Evolutionary conservation across 2,797 vertebrate species (phyloP).

Genomic region (Antrozous pallidus): DNA sequence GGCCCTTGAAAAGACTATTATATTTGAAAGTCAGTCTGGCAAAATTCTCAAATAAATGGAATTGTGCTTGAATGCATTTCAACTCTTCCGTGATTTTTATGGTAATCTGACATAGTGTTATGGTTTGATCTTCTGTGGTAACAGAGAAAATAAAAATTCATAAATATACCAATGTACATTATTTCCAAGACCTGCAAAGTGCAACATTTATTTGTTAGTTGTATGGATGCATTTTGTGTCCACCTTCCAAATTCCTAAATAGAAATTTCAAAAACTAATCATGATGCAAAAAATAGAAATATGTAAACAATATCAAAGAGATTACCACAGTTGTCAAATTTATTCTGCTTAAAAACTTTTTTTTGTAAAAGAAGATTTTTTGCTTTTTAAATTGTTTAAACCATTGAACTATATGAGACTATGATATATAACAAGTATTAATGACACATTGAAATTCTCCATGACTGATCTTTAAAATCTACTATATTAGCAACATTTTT

Average conservation of each 20-base stretch:
- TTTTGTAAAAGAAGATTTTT: background rate
- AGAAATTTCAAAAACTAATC: background rate
- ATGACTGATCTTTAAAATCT: background rate
- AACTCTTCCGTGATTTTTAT: constrained; percentile 20
- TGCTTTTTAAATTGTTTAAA: background rate
- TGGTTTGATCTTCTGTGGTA: background rate
- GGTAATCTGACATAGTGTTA: background rate
- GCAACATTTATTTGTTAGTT: background rate
- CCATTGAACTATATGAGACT: background rate
- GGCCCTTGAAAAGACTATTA: constrained; percentile 20
- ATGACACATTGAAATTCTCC: background rate
- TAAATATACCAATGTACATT: background rate
- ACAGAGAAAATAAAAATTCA: constrained; percentile 20
- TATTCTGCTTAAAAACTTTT: background rate
- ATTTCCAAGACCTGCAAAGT: background rate
- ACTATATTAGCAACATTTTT: background rate
- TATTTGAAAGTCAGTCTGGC: constrained; percentile 38
- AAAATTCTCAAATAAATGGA: constrained; percentile 44
- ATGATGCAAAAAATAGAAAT: background rate
- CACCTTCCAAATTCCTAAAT: background rate
- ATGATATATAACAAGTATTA: background rate
- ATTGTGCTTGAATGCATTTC: background rate
- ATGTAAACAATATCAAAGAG: background rate
- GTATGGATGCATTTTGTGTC: background rate
- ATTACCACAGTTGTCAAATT: background rate